These are phyloP conservation scores for Solea senegalensis DNA, from an alignment of 2,113 vertebrate genomes.

Conservation along the genomic window DNA sequence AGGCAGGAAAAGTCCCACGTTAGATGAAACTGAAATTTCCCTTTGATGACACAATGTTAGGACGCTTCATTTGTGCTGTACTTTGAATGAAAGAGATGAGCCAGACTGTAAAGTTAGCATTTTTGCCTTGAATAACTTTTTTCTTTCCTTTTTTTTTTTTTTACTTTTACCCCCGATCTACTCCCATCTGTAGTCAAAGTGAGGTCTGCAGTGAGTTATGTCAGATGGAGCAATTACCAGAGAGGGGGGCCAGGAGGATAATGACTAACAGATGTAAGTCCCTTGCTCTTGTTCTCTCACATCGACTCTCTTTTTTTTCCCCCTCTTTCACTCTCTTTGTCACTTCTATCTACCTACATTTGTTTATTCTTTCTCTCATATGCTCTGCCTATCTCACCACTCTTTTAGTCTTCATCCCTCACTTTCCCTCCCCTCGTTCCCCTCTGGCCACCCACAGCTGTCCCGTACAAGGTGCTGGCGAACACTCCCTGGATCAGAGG, in stretches of 20 bases:
- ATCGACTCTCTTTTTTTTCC: constrained; percentile 36
- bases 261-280: constrained; percentile 94
- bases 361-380: background rate
- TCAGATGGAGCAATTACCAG: constrained; percentile 91
- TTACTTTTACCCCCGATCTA: constrained; percentile 21
- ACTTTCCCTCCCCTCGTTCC: constrained; percentile 59
- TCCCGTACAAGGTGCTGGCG: constrained; percentile 84
- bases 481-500: constrained; percentile 84
- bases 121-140: constrained; percentile 83
- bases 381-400: background rate
- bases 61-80: background rate
- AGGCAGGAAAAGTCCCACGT: background rate
- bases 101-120: constrained; percentile 42
- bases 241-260: constrained; percentile 84
- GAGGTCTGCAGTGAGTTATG: constrained; percentile 88
- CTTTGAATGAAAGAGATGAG: constrained; percentile 22
- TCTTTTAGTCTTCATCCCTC: constrained; percentile 7
- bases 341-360: constrained; percentile 14
- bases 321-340: constrained; percentile 16
- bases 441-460: constrained; percentile 90
- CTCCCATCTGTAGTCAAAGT: constrained; percentile 86
- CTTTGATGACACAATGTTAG: background rate
- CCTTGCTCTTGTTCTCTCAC: constrained; percentile 60
- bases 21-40: background rate
- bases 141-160: background rate